A percentile compares a stretch with the other conserved stretches of the same genome.
These are phyloP conservation scores for Leucosticte australis DNA, from an alignment of 2,113 vertebrate species.

Conservation along the genomic window DNA sequence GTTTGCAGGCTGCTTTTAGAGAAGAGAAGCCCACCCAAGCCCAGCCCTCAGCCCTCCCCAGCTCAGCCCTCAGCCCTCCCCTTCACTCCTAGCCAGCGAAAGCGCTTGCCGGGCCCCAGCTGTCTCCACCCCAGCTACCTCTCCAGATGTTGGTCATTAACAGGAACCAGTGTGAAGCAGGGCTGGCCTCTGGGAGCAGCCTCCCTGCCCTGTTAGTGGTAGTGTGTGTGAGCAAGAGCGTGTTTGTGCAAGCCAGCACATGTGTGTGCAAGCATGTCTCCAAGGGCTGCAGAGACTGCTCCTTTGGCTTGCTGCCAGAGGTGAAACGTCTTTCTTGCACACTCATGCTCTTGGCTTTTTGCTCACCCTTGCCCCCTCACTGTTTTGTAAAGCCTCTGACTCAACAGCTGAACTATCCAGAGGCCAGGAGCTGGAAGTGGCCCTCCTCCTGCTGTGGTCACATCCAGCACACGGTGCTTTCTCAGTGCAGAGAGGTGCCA, in stretches of 20 bases:
- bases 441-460: not conserved
- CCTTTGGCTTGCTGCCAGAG: not conserved
- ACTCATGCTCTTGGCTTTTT: not conserved
- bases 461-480: rapidly evolving
- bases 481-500: not conserved
- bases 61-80: not conserved
- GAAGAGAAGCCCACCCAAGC: not conserved
- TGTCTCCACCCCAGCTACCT: not conserved
- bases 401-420: not conserved
- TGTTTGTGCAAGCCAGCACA: not conserved
- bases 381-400: not conserved
- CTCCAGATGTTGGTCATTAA: conserved; percentile 11
- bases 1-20: not conserved
- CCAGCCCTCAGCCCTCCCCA: not conserved
- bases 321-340: not conserved
- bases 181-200: not conserved
- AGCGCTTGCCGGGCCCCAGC: not conserved
- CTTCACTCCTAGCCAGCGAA: not conserved
- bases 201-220: not conserved
- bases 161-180: not conserved
- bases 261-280: not conserved
- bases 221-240: not conserved
- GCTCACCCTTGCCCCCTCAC: not conserved
- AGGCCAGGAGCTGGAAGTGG: not conserved
- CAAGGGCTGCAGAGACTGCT: not conserved